These are phyloP conservation scores for Brachionus rubens DNA, from an alignment of 1,140 invertebrate species.

Conservation along the genomic window DNA sequence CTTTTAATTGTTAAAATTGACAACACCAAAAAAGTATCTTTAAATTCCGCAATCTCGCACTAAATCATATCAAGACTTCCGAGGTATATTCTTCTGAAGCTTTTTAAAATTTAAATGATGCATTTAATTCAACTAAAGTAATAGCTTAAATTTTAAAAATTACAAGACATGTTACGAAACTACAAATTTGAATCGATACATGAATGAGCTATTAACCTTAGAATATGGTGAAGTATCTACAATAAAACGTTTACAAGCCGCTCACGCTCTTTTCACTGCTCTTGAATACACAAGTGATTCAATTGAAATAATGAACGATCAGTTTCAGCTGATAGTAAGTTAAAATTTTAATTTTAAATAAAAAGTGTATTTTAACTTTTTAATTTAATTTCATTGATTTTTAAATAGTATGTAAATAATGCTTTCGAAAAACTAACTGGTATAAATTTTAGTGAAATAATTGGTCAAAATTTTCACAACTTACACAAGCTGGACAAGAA, in stretches of 20 bases:
- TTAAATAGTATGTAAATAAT: constrained; percentile 73
- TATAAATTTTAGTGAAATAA: constrained; percentile 71
- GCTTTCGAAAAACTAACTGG: constrained; percentile 73
- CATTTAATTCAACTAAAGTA: no score
- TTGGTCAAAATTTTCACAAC: constrained; percentile 69
- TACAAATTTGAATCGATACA: constrained; percentile 67
- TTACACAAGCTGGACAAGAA: constrained; percentile 58
- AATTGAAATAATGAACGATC: constrained; percentile 79
- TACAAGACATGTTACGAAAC: constrained; percentile 70
- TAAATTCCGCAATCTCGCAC: no score
- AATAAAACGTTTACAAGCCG: constrained; percentile 63
- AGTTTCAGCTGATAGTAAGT: constrained; percentile 75
- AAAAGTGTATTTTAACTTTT: not conserved
- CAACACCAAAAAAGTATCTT: no score
- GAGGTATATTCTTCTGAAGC: no score
- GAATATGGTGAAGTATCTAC: constrained; percentile 68
- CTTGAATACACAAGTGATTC: constrained; percentile 78
- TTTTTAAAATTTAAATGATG: no score
- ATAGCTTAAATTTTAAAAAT: no score
- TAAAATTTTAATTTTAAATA: not conserved
- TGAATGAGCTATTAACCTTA: constrained; percentile 71
- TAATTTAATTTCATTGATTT: constrained; percentile 14
- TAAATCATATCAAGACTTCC: no score
- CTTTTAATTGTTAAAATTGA: no score
- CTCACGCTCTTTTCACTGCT: constrained; percentile 75